Evolutionary conservation across 30 jellyfish, hydroid and myxozoan genomes (phyloP), one percentile per base, ranked within the genome.

Genomic region (Turritopsis dohrnii): DNA sequence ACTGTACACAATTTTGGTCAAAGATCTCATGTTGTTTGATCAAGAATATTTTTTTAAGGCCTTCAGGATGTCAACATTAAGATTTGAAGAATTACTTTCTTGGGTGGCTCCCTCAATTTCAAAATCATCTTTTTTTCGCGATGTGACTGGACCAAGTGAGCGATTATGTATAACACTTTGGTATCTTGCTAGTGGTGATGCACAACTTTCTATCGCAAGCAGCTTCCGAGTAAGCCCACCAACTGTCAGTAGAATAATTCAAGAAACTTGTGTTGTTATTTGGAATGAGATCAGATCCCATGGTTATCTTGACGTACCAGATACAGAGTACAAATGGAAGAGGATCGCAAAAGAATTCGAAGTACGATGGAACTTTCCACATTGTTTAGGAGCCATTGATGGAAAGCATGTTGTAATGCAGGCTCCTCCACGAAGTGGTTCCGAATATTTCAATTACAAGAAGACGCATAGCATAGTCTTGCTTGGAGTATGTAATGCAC

Each of bases 391-490:
- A 17, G 95, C 89, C 53, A 80, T 87, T 28, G 95, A 87, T 81
- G 87, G 87, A 28, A 87, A 74, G 90, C 90, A 87, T 81, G 86
- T 87, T 29, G 86, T 73, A 83, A 87, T 87, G 52, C 89, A 80
- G 54, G 88, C 90, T 72, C 90, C 95, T 53, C 81, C 90, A 18
- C 86, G 82, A 25, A 69, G 83, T 8, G 95, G 87, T 71, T 86
- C 86, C 26, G 81, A 75, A 71, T 87, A 21, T 73, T 71, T 69
- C 53, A 87, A 71, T 81, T 81, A 71, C 82, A 52, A 81, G 82
- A 87, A 71, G 74, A 74, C 90, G 24, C 95, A 87, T 75, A 81
- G 95, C 28, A 80, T 87, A 53, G 87, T 81, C 52, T 76, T 80
- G 65, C 76, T 86, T 52, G 95, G 82, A 19, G 75, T 87, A 16